A percentile compares a stretch with the other conserved stretches of the same genome.
phyloP scores from a whole-genome alignment of 2,797 vertebrate genomes.

The Sciaenops ocellatus region DNA sequence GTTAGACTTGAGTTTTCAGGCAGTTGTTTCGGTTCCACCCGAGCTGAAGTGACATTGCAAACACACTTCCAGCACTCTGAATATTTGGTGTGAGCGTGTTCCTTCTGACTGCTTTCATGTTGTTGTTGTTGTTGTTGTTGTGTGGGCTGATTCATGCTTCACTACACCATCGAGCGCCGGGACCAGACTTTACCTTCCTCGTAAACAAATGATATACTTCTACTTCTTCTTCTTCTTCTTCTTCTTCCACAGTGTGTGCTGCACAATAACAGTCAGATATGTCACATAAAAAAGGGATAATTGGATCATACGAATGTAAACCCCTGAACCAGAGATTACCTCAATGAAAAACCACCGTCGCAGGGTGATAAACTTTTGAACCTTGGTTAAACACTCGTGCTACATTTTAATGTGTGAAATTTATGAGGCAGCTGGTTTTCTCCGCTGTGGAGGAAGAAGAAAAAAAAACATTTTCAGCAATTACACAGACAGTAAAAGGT shows the following conservation, averaged over 20 bases:
- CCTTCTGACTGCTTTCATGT: neutral
- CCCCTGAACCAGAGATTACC: slow-evolving; percentile 15
- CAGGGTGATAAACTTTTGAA: slow-evolving; percentile 43
- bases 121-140: neutral
- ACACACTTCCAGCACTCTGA: slow-evolving; percentile 5
- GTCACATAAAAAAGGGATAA: slow-evolving; percentile 26
- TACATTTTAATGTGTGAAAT: slow-evolving; percentile 44
- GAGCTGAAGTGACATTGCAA: slow-evolving; percentile 16
- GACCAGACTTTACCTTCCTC: neutral
- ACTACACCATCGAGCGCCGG: neutral
- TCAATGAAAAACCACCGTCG: slow-evolving; percentile 8
- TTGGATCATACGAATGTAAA: slow-evolving; percentile 15
- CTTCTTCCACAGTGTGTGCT: neutral
- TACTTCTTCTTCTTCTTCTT: neutral
- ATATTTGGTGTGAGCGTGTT: slow-evolving; percentile 22
- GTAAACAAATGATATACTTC: neutral
- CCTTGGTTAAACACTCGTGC: slow-evolving; percentile 33
- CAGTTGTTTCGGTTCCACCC: neutral
- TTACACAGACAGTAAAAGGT: slow-evolving; percentile 50
- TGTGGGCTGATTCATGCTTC: neutral
- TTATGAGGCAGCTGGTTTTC: slow-evolving; percentile 17
- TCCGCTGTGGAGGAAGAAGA: neutral
- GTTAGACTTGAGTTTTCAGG: slow-evolving; percentile 22
- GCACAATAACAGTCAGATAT: slow-evolving; percentile 25
- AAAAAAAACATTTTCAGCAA: slow-evolving; percentile 13